Evolutionary conservation across 2,113 vertebrate genomes (phyloP).

Genomic region (Ophiodon elongatus): DNA sequence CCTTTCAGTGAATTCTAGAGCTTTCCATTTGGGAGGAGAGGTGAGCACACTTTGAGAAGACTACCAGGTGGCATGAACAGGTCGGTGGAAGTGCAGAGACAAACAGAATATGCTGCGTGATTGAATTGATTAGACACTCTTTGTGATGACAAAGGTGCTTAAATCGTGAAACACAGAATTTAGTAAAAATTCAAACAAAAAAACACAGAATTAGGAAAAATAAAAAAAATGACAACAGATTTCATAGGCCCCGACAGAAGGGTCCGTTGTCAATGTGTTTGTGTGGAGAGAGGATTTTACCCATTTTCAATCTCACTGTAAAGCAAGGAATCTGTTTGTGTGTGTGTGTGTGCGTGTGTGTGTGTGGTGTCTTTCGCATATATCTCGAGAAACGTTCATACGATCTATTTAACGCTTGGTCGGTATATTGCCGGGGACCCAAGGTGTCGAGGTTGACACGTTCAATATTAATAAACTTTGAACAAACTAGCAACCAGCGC

Average conservation of each 20-base stretch:
- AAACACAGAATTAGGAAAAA: neutral
- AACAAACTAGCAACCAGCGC: neutral
- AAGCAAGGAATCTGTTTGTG: neutral
- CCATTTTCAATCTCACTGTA: neutral
- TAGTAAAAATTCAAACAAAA: neutral
- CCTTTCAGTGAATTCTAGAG: conserved; percentile 48
- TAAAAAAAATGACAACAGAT: neutral
- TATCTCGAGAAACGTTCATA: neutral
- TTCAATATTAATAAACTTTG: neutral
- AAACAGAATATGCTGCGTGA: conserved; percentile 16
- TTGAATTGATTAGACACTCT: conserved; percentile 19
- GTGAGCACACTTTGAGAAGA: conserved; percentile 30
- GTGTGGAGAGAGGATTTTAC: neutral
- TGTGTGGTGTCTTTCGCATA: neutral
- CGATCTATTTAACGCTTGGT: neutral
- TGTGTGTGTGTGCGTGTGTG: neutral
- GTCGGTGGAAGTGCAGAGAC: conserved; percentile 5
- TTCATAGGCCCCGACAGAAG: neutral
- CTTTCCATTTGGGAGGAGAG: conserved; percentile 44
- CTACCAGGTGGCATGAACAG: conserved; percentile 13
- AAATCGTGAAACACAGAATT: neutral
- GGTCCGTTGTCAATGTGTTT: too few species aligned
- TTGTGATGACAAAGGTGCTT: neutral
- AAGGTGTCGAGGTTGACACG: neutral
- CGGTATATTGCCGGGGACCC: neutral